These are phyloP conservation scores for Rhaphigaster nebulosa DNA, from an alignment of 2,888 invertebrate genomes.

Conservation along the genomic window DNA sequence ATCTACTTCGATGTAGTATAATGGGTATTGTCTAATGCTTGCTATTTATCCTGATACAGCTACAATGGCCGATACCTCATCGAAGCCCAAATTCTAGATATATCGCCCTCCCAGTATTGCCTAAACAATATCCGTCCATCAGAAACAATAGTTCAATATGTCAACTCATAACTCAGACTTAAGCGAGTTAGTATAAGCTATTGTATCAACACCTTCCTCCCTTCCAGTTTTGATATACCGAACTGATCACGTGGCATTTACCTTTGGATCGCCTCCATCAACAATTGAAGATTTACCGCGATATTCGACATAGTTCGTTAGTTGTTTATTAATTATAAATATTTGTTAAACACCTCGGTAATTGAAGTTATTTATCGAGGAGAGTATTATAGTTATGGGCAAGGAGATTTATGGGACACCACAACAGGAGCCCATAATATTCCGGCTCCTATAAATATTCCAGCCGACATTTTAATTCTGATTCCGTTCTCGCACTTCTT, in stretches of 20 bases:
- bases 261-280: background rate
- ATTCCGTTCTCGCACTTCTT: background rate
- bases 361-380: slow-evolving; percentile 71
- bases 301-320: background rate
- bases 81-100: background rate
- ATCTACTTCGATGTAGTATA: background rate
- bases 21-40: background rate
- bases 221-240: background rate
- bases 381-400: slow-evolving; percentile 90
- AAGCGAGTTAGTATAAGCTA: background rate
- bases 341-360: slow-evolving; percentile 46
- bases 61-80: background rate
- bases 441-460: background rate
- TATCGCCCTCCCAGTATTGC: background rate
- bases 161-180: background rate
- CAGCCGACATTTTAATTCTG: background rate
- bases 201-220: background rate
- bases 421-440: background rate
- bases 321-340: slow-evolving; percentile 35
- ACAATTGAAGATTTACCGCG: background rate
- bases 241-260: background rate
- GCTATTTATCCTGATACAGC: background rate
- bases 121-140: background rate
- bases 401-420: slow-evolving; percentile 72
- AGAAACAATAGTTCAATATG: background rate